Conservation (phyloP, 1,140 invertebrate species). For the Bradynema listronoti region DNA sequence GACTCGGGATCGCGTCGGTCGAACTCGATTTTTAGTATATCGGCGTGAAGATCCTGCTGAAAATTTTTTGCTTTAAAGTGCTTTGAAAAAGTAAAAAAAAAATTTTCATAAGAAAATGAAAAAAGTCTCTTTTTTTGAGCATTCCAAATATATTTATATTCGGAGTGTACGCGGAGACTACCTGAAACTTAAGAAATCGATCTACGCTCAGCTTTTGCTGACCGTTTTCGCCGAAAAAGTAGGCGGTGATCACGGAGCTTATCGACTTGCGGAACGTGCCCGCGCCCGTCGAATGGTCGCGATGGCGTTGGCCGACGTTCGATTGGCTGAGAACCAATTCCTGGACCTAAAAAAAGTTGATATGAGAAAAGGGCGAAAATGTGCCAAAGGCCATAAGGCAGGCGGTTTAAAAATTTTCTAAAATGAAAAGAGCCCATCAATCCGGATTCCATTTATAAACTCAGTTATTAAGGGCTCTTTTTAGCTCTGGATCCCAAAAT, state of each 20-base stretch:
- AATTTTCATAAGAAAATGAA: too few species aligned
- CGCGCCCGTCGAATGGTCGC: slow-evolving; percentile 77
- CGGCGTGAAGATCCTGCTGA: slow-evolving; percentile 83
- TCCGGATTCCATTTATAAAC: too few species aligned
- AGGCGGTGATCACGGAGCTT: slow-evolving; percentile 60
- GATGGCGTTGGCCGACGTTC: slow-evolving; percentile 83
- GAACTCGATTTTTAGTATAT: slow-evolving; percentile 81
- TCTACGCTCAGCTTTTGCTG: slow-evolving; percentile 62
- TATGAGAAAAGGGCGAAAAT: neutral
- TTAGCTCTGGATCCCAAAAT: too few species aligned
- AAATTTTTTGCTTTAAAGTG: slow-evolving; percentile 77
- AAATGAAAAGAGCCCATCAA: too few species aligned
- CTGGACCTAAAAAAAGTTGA: slow-evolving; percentile 85
- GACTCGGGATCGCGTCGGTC: slow-evolving; percentile 57
- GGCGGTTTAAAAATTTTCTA: too few species aligned
- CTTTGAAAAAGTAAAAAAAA: too few species aligned
- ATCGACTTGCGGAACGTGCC: slow-evolving; percentile 60
- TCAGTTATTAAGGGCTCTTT: too few species aligned
- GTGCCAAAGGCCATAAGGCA: too few species aligned
- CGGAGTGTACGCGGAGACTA: slow-evolving; percentile 1
- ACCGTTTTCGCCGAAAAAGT: slow-evolving; percentile 63
- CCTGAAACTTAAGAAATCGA: slow-evolving; percentile 60
- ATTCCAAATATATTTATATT: slow-evolving; percentile 34
- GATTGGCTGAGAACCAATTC: slow-evolving; percentile 67
- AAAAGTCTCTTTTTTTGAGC: too few species aligned